Percentiles rank a stretch among this genome's conserved stretches.
Conservation (phyloP, 2,888 invertebrate genomes). For the Orchesella flavescens region DNA sequence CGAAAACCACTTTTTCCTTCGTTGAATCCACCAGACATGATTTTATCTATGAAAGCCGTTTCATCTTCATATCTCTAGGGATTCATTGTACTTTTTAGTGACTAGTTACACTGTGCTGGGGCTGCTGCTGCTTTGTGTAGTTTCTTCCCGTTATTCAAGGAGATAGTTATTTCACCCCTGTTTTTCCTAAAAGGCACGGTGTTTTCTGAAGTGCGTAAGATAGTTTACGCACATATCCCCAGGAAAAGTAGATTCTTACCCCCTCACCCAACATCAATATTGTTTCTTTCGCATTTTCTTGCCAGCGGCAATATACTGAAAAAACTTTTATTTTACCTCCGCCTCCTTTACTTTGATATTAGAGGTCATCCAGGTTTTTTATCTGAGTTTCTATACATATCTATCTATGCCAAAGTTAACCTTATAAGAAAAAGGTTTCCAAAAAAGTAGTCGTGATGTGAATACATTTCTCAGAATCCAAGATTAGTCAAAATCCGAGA, state of each 20-base stretch:
- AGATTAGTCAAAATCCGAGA: too few species aligned
- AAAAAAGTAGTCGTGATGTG: too few species aligned
- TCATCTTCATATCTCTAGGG: constrained; percentile 49
- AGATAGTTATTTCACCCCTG: too few species aligned
- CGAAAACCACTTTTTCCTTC: not conserved
- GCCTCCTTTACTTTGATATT: too few species aligned
- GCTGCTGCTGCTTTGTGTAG: too few species aligned
- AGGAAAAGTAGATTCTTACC: constrained; percentile 15
- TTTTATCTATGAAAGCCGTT: constrained; percentile 57
- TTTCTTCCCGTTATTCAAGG: constrained; percentile 29
- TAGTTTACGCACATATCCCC: not conserved
- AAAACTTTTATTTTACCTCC: too few species aligned
- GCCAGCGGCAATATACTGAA: not conserved
- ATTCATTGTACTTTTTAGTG: constrained; percentile 33
- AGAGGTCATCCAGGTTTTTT: not conserved
- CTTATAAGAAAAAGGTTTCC: not conserved
- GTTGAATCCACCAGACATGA: constrained; percentile 31
- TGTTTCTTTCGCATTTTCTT: not conserved
- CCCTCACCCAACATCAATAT: constrained; percentile 3
- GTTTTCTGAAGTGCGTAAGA: constrained; percentile 7
- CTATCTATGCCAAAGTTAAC: not conserved
- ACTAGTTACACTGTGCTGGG: too few species aligned
- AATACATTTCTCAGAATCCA: too few species aligned
- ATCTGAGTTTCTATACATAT: not conserved
- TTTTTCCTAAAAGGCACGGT: not conserved